Evolutionary conservation across 2,113 vertebrate genomes (phyloP), one percentile per base, ranked within the genome.

Genomic region (Solea solea): DNA sequence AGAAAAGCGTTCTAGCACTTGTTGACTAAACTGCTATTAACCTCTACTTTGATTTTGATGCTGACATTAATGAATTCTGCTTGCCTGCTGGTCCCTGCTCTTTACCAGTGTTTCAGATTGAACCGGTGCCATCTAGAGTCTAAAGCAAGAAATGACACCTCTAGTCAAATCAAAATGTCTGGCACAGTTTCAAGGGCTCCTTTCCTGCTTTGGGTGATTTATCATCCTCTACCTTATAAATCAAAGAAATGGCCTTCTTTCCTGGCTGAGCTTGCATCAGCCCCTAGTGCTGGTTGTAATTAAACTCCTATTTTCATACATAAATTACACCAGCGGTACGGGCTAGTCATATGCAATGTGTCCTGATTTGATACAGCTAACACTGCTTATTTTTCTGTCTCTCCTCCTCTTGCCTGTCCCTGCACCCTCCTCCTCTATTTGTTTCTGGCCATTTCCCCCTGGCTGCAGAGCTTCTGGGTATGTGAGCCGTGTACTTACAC

Each of bases 381-480:
- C 85, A 12, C 70, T 86, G 77, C 85, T 61, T 90, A 77, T 91
- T 83, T 81, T 86, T 82, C 74, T 87, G 74, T 69, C 28, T 86
- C 75, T 81, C 75, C 62, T 42, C 64, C 44, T 45, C 54, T 65
- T 34, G 46, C 62, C 64, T 66, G 42, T 28, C 48, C 58, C 75
- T 10, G n/a, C 64, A 64, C 64, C 59, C 64, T 48, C 42, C 56
- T 65, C 60, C 70, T 14, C 72, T 72, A 7, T 75, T 58, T 68
- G 39, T 77, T 69, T 82, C 70, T 74, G 69, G 39, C 62, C 54
- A 15, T 85, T 60, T 62, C 49, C 41, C 41, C 61, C 79, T 67
- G 83, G 78, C 78, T 73, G 63, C 90, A 91, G 90, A 90, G 74
- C 84, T 92, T 69, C 79, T 92, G 84, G 91, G 91, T 92, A 91